A percentile compares a stretch with the other conserved stretches of the same genome.
phyloP scores from a whole-genome alignment of 2,113 vertebrate genomes.

The Zosterops hypoxanthus region DNA sequence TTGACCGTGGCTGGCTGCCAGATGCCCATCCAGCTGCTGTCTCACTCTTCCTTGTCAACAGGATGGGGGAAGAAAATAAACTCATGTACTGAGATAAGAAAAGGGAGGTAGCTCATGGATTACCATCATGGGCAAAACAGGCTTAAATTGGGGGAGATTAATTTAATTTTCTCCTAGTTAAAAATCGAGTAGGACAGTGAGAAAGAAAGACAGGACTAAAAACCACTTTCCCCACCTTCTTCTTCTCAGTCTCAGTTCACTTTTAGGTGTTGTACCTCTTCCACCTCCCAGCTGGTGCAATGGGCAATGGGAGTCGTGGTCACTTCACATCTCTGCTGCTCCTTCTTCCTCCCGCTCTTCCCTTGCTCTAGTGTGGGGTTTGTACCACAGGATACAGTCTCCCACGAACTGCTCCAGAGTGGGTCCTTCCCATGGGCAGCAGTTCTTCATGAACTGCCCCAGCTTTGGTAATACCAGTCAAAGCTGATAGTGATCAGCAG shows the following conservation, averaged over 20 bases:
- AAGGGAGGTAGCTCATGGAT: neutral
- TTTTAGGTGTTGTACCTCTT: neutral
- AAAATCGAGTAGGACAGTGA: neutral
- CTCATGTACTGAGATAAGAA: neutral
- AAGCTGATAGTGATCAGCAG: neutral
- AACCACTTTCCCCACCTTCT: neutral
- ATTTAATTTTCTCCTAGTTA: neutral
- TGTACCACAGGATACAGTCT: neutral
- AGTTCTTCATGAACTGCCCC: neutral
- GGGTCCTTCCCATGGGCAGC: neutral
- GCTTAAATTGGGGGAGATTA: neutral
- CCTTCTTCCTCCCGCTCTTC: neutral
- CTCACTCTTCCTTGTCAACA: neutral
- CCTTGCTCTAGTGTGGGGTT: fast-evolving
- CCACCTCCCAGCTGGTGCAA: fast-evolving
- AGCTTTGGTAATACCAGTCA: neutral
- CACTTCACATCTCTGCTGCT: fast-evolving
- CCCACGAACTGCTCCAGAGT: neutral
- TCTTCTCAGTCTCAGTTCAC: neutral
- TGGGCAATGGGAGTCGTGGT: neutral
- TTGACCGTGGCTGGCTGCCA: neutral
- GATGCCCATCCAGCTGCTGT: fast-evolving
- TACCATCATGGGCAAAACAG: neutral
- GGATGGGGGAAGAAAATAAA: neutral
- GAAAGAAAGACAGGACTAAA: neutral